Percentiles rank a stretch among this genome's conserved stretches.
Evolutionary conservation across 2,113 vertebrate genomes (phyloP).

Genomic region (Bos indicus): DNA sequence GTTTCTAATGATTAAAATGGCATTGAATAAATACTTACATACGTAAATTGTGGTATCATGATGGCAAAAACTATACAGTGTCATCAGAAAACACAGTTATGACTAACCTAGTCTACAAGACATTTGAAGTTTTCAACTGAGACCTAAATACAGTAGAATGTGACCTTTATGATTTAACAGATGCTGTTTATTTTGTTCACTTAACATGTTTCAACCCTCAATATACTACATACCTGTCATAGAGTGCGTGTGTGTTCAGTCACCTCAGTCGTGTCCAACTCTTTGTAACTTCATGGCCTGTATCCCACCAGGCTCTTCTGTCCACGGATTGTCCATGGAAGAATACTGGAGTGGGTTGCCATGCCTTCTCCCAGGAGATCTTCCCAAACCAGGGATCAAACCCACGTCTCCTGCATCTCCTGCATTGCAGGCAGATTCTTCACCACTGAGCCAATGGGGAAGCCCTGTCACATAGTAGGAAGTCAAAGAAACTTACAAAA

Average conservation of each 20-base stretch:
- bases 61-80: background rate
- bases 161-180: background rate
- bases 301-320: background rate
- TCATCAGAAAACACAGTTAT: background rate
- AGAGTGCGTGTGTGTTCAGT: background rate
- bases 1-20: background rate
- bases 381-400: background rate
- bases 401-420: background rate
- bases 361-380: background rate
- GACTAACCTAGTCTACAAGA: background rate
- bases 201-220: background rate
- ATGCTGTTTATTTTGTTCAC: background rate
- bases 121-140: background rate
- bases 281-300: background rate
- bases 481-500: background rate
- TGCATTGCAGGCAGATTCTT: background rate
- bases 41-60: background rate
- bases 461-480: background rate
- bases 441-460: background rate
- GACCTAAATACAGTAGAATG: background rate
- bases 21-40: background rate
- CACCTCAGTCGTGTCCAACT: background rate
- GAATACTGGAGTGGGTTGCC: background rate
- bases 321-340: background rate
- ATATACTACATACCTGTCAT: background rate